These are phyloP conservation scores for Micropoecilia bifurca DNA, from an alignment of 2,797 vertebrate species.

Conservation along the genomic window DNA sequence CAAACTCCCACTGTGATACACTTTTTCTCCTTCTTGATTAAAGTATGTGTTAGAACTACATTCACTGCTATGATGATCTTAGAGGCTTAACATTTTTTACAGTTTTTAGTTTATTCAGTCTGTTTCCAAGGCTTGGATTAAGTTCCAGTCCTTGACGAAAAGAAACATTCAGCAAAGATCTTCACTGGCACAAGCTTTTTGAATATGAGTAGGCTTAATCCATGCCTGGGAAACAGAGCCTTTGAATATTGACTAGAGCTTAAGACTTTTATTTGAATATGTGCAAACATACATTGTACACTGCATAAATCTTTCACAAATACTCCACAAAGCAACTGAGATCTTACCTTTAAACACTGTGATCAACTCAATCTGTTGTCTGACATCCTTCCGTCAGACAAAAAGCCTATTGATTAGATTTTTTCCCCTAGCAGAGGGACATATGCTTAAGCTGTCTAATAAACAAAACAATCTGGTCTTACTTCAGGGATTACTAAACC, in stretches of 20 bases:
- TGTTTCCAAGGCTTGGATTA: slow-evolving; percentile 10
- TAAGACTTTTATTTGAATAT: slow-evolving; percentile 1
- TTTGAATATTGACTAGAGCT: background rate
- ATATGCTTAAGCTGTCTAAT: slow-evolving; percentile 7
- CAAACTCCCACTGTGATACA: too few relatives aligned
- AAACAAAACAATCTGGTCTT: slow-evolving; percentile 1
- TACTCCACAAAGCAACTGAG: background rate
- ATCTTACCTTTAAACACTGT: background rate
- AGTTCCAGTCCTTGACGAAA: background rate
- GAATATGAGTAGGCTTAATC: slow-evolving; percentile 1
- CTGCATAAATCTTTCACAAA: background rate
- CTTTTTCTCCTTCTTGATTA: slow-evolving; percentile 1
- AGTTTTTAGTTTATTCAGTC: slow-evolving; percentile 1
- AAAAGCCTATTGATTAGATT: slow-evolving; percentile 23
- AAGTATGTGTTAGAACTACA: background rate
- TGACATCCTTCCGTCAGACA: background rate
- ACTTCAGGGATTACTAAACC: slow-evolving; percentile 9
- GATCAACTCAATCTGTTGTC: background rate
- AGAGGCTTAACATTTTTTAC: slow-evolving; percentile 4
- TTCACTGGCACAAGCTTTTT: slow-evolving; percentile 2
- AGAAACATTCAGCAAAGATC: slow-evolving; percentile 5
- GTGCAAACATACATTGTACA: background rate
- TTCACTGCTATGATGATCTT: background rate
- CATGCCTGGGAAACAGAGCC: slow-evolving; percentile 1
- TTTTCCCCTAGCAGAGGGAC: slow-evolving; percentile 5